Evolutionary conservation across 2,888 invertebrate genomes (phyloP).

Genomic region (Drepana falcataria): DNA sequence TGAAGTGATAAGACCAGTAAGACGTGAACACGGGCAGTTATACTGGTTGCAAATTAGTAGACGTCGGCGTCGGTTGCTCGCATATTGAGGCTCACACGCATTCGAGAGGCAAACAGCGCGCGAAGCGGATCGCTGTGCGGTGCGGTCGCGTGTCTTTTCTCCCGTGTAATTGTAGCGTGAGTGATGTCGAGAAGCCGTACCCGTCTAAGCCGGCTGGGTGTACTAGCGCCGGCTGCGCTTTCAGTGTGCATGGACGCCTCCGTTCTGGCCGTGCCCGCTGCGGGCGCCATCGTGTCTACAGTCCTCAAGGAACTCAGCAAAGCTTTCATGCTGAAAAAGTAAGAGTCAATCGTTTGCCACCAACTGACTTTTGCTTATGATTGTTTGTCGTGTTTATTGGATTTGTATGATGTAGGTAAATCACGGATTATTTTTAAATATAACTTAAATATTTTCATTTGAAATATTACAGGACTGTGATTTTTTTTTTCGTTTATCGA

Average conservation of each 20-base stretch:
- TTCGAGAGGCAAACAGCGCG: constrained; percentile 52
- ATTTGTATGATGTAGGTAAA: no score
- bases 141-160: constrained; percentile 53
- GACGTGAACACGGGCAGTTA: no score
- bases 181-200: constrained; percentile 61
- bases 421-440: no score
- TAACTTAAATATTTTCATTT: no score
- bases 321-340: constrained; percentile 73
- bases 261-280: constrained; percentile 67
- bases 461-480: no score
- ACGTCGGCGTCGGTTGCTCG: constrained; percentile 11
- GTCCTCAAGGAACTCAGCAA: constrained; percentile 71
- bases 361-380: no score
- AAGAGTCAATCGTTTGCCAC: constrained; percentile 19
- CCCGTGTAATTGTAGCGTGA: constrained; percentile 18
- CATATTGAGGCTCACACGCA: constrained; percentile 30
- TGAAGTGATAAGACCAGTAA: no score
- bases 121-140: constrained; percentile 72
- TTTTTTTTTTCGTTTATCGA: background rate
- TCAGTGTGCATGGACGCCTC: constrained; percentile 72
- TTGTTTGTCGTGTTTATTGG: no score
- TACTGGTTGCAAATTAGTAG: background rate
- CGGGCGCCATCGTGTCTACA: constrained; percentile 68
- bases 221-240: constrained; percentile 66
- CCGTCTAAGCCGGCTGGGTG: constrained; percentile 60